phyloP scores from a whole-genome alignment of 2,888 invertebrate species.

The Oegoconia quadripuncta region DNA sequence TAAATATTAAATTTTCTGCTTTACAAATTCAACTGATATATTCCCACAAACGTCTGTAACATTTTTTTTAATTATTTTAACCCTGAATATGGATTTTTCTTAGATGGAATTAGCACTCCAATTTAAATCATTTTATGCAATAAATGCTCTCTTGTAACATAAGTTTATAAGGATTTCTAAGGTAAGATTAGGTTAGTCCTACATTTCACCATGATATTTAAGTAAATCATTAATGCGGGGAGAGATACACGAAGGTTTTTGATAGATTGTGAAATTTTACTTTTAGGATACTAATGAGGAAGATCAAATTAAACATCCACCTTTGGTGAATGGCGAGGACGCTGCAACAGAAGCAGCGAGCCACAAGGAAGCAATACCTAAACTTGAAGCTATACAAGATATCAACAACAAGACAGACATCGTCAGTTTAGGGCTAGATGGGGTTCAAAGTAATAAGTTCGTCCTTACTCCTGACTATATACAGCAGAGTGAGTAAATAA shows the following conservation, averaged over 20 bases:
- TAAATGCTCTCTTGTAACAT: too few relatives aligned
- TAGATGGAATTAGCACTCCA: too few relatives aligned
- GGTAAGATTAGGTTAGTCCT: too few relatives aligned
- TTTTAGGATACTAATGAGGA: conserved; percentile 62
- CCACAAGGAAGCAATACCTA: conserved; percentile 60
- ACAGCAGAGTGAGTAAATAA: conserved; percentile 93
- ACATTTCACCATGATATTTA: too few relatives aligned
- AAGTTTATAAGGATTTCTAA: too few relatives aligned
- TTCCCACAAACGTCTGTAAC: conserved; percentile 67
- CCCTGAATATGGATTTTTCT: conserved; percentile 25
- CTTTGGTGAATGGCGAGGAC: conserved; percentile 67
- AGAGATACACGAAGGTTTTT: conserved; percentile 2
- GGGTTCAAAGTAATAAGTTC: conserved; percentile 79
- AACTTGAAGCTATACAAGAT: conserved; percentile 59
- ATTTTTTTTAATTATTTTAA: conserved; percentile 38
- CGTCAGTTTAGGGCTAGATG: conserved; percentile 49
- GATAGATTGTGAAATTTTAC: conserved; percentile 32
- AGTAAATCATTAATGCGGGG: too few relatives aligned
- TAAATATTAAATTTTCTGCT: conserved; percentile 14
- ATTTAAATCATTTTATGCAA: too few relatives aligned
- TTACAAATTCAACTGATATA: conserved; percentile 57
- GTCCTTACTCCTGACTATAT: conserved; percentile 95
- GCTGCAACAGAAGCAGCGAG: conserved; percentile 60
- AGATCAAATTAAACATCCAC: conserved; percentile 53
- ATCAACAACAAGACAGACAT: conserved; percentile 66